Conservation (phyloP, 1,140 invertebrate genomes). For the Hetaerina americana region DNA sequence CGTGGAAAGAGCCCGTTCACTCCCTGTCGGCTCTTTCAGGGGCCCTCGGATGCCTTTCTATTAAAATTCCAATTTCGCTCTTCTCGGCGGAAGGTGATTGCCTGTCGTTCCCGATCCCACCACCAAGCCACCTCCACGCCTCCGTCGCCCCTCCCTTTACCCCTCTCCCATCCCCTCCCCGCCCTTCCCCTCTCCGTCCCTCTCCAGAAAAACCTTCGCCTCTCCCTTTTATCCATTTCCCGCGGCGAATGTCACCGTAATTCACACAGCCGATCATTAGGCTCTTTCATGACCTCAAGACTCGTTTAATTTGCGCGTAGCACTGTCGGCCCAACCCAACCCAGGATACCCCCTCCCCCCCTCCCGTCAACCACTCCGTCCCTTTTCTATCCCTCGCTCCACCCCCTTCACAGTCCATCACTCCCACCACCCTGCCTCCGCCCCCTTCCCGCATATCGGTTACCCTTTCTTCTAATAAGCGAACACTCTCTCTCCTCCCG, state of each 20-base stretch:
- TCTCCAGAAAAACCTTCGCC: neutral
- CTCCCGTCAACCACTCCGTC: no score
- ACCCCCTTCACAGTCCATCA: no score
- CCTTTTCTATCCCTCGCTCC: no score
- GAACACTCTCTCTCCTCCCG: neutral
- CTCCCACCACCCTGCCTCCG: no score
- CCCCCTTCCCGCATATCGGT: neutral
- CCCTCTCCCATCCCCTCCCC: neutral
- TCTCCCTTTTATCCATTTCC: neutral
- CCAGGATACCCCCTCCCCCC: no score
- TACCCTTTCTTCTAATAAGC: neutral
- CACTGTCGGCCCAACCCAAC: neutral
- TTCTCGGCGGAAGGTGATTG: no score
- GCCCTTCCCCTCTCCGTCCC: neutral
- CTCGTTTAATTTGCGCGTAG: neutral
- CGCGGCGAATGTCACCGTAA: neutral
- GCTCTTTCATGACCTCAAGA: neutral
- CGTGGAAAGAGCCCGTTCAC: no score
- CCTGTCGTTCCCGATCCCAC: neutral
- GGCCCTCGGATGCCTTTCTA: no score
- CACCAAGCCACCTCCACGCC: neutral
- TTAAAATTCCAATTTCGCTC: no score
- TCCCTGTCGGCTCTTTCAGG: no score
- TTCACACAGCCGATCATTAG: neutral
- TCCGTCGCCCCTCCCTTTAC: no score